Conservation (phyloP, 2,888 invertebrate genomes). For the Orthosia gothica region DNA sequence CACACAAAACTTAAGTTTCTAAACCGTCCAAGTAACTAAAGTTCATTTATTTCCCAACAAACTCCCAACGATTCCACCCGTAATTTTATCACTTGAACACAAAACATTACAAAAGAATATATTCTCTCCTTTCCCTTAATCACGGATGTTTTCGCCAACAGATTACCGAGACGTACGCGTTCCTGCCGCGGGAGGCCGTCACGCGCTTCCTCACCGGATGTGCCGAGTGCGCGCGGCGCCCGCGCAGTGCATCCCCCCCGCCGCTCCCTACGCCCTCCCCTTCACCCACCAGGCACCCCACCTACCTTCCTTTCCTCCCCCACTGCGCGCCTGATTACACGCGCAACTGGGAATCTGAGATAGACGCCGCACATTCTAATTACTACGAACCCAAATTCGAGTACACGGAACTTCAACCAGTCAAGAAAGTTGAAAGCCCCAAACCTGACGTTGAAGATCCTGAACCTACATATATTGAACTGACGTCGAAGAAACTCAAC, state of each 20-base stretch:
- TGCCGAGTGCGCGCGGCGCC: slow-evolving; percentile 97
- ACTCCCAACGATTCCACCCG: slow-evolving; percentile 19
- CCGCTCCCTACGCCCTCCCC: slow-evolving; percentile 90
- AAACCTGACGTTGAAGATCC: slow-evolving; percentile 82
- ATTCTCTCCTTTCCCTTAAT: slow-evolving; percentile 67
- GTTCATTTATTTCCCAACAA: slow-evolving; percentile 24
- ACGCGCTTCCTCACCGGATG: slow-evolving; percentile 98
- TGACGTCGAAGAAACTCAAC: slow-evolving; percentile 85
- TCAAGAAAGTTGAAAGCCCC: slow-evolving; percentile 87
- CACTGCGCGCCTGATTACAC: slow-evolving; percentile 87
- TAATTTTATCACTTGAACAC: slow-evolving; percentile 57
- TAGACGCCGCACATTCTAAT: slow-evolving; percentile 88
- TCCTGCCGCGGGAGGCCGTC: slow-evolving; percentile 98
- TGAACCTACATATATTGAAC: slow-evolving; percentile 88
- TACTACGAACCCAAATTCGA: slow-evolving; percentile 87
- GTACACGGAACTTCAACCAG: slow-evolving; percentile 85
- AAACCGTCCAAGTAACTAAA: neutral
- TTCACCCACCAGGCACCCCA: slow-evolving; percentile 87
- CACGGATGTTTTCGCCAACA: slow-evolving; percentile 89
- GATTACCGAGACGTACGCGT: slow-evolving; percentile 99
- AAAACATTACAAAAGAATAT: slow-evolving; percentile 63
- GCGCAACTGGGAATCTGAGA: slow-evolving; percentile 90
- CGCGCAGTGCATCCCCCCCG: slow-evolving; percentile 92
- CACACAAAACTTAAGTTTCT: slow-evolving; percentile 4
- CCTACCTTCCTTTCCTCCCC: slow-evolving; percentile 86